phyloP scores from a whole-genome alignment of 2,888 invertebrate genomes.

The Phengaris alcon region DNA sequence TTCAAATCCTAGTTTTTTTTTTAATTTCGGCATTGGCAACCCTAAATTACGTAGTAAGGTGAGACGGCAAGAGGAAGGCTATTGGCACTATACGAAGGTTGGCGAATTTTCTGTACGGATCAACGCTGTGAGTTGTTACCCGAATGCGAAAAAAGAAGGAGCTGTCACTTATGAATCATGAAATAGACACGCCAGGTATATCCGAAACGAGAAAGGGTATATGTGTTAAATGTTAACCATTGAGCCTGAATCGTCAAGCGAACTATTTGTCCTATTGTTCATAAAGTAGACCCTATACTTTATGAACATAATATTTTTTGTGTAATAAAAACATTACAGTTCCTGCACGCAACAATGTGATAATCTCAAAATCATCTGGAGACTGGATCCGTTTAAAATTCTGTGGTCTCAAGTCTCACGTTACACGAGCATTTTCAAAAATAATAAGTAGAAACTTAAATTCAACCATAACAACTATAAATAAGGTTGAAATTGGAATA shows the following conservation, averaged over 20 bases:
- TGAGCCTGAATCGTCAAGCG: not conserved
- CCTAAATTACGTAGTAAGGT: not conserved
- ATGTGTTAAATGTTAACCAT: not conserved
- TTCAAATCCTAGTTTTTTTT: too few relatives aligned
- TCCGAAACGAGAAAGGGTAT: not conserved
- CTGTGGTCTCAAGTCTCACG: not conserved
- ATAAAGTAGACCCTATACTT: not conserved
- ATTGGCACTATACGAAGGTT: slow-evolving; percentile 22
- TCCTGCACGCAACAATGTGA: not conserved
- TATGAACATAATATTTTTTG: not conserved
- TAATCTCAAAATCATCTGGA: not conserved
- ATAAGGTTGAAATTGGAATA: not conserved
- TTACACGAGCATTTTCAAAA: not conserved
- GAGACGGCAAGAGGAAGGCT: slow-evolving; percentile 26
- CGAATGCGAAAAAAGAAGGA: not conserved
- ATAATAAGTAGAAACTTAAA: not conserved
- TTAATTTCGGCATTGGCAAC: too few relatives aligned
- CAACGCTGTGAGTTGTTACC: not conserved
- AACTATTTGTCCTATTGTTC: too few relatives aligned
- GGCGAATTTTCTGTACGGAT: slow-evolving; percentile 22
- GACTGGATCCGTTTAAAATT: not conserved
- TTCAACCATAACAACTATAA: not conserved
- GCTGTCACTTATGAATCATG: not conserved
- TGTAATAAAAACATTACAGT: not conserved
- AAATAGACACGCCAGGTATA: not conserved